Conservation (phyloP, 2,113 vertebrate genomes). For the Scytalopus superciliaris region DNA sequence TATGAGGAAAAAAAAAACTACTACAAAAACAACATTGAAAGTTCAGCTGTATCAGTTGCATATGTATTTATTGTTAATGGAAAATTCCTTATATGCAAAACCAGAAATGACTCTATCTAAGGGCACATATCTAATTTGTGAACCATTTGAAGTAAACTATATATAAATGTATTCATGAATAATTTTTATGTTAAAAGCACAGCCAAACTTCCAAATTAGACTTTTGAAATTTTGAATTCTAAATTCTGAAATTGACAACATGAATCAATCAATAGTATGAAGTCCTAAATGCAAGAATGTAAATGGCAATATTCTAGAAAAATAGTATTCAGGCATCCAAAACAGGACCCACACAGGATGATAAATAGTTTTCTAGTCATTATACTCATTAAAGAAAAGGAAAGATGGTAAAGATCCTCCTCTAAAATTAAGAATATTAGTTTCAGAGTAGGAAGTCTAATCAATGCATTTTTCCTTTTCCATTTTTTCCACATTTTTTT, state of each 20-base stretch:
- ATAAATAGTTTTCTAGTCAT: not conserved
- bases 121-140: not conserved
- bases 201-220: not conserved
- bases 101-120: not conserved
- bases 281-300: not conserved
- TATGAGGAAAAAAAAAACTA: not conserved
- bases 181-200: not conserved
- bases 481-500: not conserved
- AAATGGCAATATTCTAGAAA: not conserved
- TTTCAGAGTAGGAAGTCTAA: not conserved
- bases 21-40: not conserved
- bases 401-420: not conserved
- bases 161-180: fast-evolving
- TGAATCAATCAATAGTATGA: not conserved
- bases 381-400: not conserved
- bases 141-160: not conserved
- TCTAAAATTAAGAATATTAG: not conserved
- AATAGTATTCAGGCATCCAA: not conserved
- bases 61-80: not conserved
- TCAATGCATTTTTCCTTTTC: not conserved
- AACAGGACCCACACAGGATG: not conserved
- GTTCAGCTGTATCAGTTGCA: not conserved
- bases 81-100: not conserved
- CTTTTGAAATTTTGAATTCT: not conserved
- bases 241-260: not conserved